Evolutionary conservation across 2,797 vertebrate genomes (phyloP).

Genomic region (Sylvia borin): DNA sequence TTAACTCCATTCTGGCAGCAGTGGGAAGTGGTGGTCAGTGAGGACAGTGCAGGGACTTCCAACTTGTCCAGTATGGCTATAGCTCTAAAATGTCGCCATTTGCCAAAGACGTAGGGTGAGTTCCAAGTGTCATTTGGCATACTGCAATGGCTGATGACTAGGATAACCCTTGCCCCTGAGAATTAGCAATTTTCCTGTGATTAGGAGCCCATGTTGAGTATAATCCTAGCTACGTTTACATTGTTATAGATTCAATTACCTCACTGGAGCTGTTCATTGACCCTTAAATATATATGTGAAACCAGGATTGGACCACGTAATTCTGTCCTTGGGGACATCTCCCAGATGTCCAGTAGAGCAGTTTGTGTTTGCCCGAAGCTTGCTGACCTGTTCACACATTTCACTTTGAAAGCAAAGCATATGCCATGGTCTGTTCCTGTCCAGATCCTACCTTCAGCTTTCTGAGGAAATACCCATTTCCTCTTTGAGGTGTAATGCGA

Average conservation of each 20-base stretch:
- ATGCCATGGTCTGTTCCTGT: neutral
- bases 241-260: neutral
- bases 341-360: neutral
- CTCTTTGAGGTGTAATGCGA: neutral
- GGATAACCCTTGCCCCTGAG: neutral
- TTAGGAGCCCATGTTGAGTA: neutral
- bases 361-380: neutral
- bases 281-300: neutral
- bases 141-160: neutral
- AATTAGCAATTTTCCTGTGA: neutral
- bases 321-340: neutral
- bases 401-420: neutral
- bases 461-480: neutral
- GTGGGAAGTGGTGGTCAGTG: neutral
- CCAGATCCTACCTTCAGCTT: neutral
- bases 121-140: neutral
- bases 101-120: neutral
- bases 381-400: neutral
- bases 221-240: neutral
- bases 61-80: neutral
- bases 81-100: neutral
- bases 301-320: neutral
- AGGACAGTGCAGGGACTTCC: neutral
- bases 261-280: neutral
- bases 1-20: neutral